These are phyloP conservation scores for Terebella lapidaria DNA, from an alignment of 2,888 invertebrate genomes.

Conservation along the genomic window DNA sequence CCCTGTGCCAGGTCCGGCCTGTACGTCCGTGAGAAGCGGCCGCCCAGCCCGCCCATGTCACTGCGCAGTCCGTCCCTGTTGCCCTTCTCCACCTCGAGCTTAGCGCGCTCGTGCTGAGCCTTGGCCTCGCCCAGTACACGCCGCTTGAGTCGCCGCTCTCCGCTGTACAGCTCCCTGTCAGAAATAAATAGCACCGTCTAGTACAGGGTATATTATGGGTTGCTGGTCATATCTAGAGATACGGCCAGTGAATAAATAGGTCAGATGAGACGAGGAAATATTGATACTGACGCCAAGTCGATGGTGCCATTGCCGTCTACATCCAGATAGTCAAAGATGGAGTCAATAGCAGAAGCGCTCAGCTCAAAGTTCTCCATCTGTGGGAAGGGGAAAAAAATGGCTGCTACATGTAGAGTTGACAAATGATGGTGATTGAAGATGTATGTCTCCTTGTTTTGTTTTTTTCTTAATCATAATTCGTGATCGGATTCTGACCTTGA, in stretches of 20 bases:
- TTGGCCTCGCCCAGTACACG: constrained; percentile 26
- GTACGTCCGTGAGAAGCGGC: constrained; percentile 9
- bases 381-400: constrained; percentile 9
- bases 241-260: not conserved
- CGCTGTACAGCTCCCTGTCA: constrained; percentile 32
- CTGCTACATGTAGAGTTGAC: too few relatives aligned
- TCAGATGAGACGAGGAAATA: not conserved
- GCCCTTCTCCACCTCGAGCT: not conserved
- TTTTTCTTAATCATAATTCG: too few relatives aligned
- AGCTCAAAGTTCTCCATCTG: constrained; percentile 33
- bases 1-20: constrained; percentile 9
- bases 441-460: too few relatives aligned
- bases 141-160: constrained; percentile 29
- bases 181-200: not conserved
- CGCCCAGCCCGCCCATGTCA: constrained; percentile 5
- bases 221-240: not conserved
- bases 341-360: constrained; percentile 29
- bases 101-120: constrained; percentile 10
- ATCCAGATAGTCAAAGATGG: constrained; percentile 35
- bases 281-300: constrained; percentile 32
- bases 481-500: constrained; percentile 35
- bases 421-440: too few relatives aligned
- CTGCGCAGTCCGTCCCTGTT: not conserved
- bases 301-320: constrained; percentile 34
- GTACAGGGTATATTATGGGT: not conserved